Conservation (phyloP, 1,140 invertebrate species). For the Ips nitidus region DNA sequence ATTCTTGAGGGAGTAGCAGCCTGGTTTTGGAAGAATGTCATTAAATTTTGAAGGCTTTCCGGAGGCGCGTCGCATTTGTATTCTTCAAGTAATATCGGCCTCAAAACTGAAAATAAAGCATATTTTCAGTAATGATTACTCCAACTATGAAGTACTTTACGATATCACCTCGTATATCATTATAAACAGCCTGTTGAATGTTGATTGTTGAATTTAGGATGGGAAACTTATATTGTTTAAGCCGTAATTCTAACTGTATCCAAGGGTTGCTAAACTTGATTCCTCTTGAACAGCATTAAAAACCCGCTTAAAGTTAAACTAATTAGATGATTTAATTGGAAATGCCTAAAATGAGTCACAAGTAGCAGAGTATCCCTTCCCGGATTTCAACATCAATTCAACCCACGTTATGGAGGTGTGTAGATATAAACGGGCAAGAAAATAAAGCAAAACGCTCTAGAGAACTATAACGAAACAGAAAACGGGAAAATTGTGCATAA, state of each 20-base stretch:
- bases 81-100: slow-evolving; percentile 45
- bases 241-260: not conserved
- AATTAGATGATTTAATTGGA: not conserved
- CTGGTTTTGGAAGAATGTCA: slow-evolving; percentile 28
- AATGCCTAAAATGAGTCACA: no score
- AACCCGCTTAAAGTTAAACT: not conserved
- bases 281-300: not conserved
- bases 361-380: no score
- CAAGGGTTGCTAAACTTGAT: not conserved
- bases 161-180: slow-evolving; percentile 10
- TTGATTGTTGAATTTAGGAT: slow-evolving; percentile 6
- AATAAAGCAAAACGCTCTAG: no score
- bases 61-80: slow-evolving; percentile 38
- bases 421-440: no score
- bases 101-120: slow-evolving; percentile 46
- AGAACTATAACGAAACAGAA: no score
- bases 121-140: slow-evolving; percentile 16
- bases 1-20: slow-evolving; percentile 27
- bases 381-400: no score
- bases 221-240: slow-evolving; percentile 1
- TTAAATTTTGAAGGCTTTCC: slow-evolving; percentile 37
- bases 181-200: slow-evolving; percentile 42
- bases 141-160: slow-evolving; percentile 1
- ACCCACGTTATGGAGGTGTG: no score
- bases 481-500: not conserved